A percentile compares a stretch with the other conserved stretches of the same genome.
These are phyloP conservation scores for Syngnathus scovelli DNA, from an alignment of 2,113 vertebrate species.

Conservation along the genomic window DNA sequence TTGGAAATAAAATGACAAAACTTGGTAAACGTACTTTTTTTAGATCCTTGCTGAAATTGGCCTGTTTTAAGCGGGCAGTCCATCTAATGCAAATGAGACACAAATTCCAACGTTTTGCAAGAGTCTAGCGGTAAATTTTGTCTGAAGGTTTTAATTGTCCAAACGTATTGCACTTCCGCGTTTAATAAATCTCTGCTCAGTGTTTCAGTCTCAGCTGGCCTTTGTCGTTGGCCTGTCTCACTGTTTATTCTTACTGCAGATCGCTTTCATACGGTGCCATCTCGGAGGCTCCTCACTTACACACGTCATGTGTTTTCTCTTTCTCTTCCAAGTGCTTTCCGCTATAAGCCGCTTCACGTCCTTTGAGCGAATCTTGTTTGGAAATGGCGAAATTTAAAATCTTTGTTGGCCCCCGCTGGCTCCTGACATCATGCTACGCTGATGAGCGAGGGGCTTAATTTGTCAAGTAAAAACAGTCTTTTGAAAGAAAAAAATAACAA, in stretches of 20 bases:
- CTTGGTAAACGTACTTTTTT: background rate
- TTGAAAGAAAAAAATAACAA: conserved; percentile 8
- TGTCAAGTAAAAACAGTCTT: conserved; percentile 12
- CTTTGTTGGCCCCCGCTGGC: conserved; percentile 3
- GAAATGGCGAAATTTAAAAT: conserved; percentile 34
- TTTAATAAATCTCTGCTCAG: conserved; percentile 7
- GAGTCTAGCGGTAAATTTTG: background rate
- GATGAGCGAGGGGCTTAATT: conserved; percentile 16
- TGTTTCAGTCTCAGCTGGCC: conserved; percentile 26
- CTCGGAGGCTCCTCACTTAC: conserved; percentile 25
- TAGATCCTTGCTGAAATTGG: background rate
- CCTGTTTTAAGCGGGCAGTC: background rate
- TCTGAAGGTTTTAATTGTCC: background rate
- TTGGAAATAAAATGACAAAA: too few species aligned
- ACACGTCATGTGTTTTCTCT: conserved; percentile 16
- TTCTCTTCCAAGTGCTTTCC: conserved; percentile 32
- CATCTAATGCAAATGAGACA: too few species aligned
- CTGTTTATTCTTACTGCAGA: conserved; percentile 21
- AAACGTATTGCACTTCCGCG: background rate
- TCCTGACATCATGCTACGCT: conserved; percentile 18
- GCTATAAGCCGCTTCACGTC: conserved; percentile 38
- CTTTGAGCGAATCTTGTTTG: conserved; percentile 34
- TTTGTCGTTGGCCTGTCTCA: conserved; percentile 12
- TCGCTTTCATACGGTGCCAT: conserved; percentile 28
- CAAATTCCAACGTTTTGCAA: background rate